A percentile compares a stretch with the other conserved stretches of the same genome.
These are phyloP conservation scores for Catharus minimus DNA, from an alignment of 2,113 vertebrate species.

Conservation along the genomic window DNA sequence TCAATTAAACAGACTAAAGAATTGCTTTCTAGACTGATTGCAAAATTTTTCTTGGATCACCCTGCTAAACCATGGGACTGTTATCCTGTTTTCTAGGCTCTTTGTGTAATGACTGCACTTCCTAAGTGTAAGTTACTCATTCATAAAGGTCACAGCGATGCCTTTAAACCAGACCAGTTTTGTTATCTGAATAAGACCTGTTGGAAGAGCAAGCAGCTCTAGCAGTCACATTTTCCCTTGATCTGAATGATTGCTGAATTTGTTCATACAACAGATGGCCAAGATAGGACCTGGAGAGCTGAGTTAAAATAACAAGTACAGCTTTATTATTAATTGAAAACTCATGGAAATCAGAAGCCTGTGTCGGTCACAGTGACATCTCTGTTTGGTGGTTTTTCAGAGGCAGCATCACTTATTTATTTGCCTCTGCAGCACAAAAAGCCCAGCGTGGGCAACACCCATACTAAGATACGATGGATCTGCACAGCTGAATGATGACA, in stretches of 20 bases:
- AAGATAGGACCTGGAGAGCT: background rate
- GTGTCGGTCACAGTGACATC: background rate
- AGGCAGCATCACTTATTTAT: background rate
- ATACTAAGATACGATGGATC: background rate
- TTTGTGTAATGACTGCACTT: background rate
- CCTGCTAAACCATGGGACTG: background rate
- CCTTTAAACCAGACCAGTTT: background rate
- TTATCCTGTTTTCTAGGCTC: background rate
- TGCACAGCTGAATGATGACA: background rate
- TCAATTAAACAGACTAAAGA: background rate
- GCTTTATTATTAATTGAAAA: background rate
- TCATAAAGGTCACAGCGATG: background rate
- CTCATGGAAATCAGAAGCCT: background rate
- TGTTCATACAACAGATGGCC: background rate
- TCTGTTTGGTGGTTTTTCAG: background rate
- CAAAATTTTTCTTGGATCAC: accelerated
- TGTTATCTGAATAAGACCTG: background rate
- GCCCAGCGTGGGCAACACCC: accelerated
- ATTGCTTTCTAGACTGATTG: background rate
- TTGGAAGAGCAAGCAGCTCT: background rate
- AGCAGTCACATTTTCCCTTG: background rate
- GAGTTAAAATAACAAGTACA: background rate
- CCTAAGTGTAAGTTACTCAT: background rate
- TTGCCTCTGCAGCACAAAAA: background rate
- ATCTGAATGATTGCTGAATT: background rate